Base-by-base conservation (phyloP, 2,113 vertebrate species). In the Empidonax traillii region DNA sequence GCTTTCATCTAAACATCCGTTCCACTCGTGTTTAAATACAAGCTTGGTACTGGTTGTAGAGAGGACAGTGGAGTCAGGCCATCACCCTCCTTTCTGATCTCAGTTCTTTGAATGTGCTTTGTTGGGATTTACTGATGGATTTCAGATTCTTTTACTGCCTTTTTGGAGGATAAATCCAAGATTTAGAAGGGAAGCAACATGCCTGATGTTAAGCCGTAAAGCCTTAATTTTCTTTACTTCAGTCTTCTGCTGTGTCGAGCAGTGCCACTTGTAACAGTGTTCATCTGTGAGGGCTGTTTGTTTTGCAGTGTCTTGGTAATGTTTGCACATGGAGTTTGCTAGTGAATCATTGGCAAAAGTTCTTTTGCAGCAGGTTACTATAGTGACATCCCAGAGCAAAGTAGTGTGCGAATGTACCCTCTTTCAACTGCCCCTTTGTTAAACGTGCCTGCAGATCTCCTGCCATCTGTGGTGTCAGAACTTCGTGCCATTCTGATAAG, bases 321-420 rank as follows among this genome's bases (percentile, higher is more conserved):
- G 84, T 94, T 95, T 96, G 89, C 91, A 47, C 65, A 31, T 59
- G 80, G 86, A 33, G 51, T 69, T 93, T 92, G 72, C 88, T 87
- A 3, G 75, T 93, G 94, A 94, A 69, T 94, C 96, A 69, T 44
- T 91, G 92, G 89, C 89, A 92, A 27, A 72, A 81, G 73, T 90
- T 84, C 65, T 90, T 90, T 77, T 88, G 88, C 68, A 84, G 83
- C 65, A 89, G 80, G 94, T 90, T 94, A 75, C 94, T 95, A 86
- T 92, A 93, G 94, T 66, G 86, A 96, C 27, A 22, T 71, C 65
- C 76, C 5, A 4, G 72, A 86, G 65, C 82, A 53, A 59, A 41
- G 67, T 69, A 53, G 52, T 16, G 52, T 16, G 1, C 66, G 72
- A 95, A 86, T 53, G 75, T 55, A 71, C 80, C 75, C 44, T 68